These are phyloP conservation scores for Lasioglossum villosulum DNA, from an alignment of 2,888 invertebrate species.

Conservation along the genomic window DNA sequence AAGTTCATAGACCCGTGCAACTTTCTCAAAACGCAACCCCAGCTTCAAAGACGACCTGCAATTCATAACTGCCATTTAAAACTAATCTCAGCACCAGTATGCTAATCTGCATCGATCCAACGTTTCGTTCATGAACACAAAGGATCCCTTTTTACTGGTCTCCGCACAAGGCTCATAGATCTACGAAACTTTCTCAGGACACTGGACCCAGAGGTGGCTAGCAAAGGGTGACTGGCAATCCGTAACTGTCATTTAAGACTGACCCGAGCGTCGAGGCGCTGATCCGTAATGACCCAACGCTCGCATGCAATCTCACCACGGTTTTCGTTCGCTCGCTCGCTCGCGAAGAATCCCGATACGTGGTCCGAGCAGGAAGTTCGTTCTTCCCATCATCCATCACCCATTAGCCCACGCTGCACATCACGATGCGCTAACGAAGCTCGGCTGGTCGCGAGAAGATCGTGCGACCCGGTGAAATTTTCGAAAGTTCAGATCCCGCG, in stretches of 20 bases:
- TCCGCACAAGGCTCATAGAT: background rate
- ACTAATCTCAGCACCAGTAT: background rate
- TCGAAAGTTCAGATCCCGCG: background rate
- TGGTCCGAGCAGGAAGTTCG: background rate
- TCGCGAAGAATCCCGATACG: background rate
- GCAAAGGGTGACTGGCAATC: background rate
- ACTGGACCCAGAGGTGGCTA: background rate
- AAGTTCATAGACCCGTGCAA: background rate
- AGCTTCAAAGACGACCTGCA: background rate
- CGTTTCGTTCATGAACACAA: background rate
- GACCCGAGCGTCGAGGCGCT: background rate
- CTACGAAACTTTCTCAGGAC: slow-evolving; percentile 4
- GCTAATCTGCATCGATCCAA: background rate
- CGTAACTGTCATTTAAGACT: slow-evolving; percentile 7
- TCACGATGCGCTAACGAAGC: slow-evolving; percentile 17
- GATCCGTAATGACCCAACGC: background rate
- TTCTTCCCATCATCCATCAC: slow-evolving; percentile 14
- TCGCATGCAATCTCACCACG: background rate
- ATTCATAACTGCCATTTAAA: background rate
- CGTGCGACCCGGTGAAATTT: background rate
- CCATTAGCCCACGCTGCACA: slow-evolving; percentile 6
- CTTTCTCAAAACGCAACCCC: background rate
- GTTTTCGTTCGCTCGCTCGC: slow-evolving; percentile 4
- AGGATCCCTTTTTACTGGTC: background rate
- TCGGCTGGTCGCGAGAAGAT: background rate